A percentile compares a stretch with the other conserved stretches of the same genome.
phyloP scores from a whole-genome alignment of 2,113 vertebrate genomes.

The Nothocercus nigrocapillus region DNA sequence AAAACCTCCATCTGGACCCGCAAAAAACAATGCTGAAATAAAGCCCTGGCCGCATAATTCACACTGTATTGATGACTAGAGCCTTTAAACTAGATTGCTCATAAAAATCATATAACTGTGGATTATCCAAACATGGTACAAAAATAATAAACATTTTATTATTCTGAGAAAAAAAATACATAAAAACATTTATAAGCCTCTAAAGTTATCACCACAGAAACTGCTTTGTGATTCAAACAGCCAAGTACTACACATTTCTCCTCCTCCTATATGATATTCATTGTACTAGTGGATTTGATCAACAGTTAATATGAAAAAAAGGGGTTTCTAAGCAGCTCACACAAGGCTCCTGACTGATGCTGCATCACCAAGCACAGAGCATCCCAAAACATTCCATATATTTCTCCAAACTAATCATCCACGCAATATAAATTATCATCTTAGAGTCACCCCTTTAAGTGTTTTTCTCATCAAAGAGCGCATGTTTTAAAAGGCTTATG shows the following conservation, averaged over 20 bases:
- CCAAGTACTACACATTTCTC: constrained; percentile 2
- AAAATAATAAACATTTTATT: constrained; percentile 25
- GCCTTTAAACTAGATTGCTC: constrained; percentile 38
- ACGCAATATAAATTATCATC: background rate
- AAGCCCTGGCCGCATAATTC: constrained; percentile 56
- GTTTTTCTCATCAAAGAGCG: background rate
- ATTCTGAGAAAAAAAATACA: background rate
- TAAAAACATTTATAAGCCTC: constrained; percentile 12
- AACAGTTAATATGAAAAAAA: constrained; percentile 20
- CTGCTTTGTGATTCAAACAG: background rate
- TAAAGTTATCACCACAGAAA: constrained; percentile 37
- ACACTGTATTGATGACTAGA: constrained; percentile 26
- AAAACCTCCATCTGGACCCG: constrained; percentile 63
- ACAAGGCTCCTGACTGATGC: background rate
- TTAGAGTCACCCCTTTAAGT: background rate
- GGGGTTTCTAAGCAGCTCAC: background rate
- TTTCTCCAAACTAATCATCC: background rate
- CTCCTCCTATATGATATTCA: constrained; percentile 20
- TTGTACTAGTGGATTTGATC: constrained; percentile 40
- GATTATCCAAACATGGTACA: constrained; percentile 10
- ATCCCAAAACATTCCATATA: background rate
- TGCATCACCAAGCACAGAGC: background rate
- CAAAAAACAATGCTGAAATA: constrained; percentile 40
- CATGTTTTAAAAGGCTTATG: background rate
- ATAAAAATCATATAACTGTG: constrained; percentile 64